Percentiles rank a stretch among this genome's conserved stretches.
phyloP scores from a whole-genome alignment of 2,797 vertebrate genomes.

The Liasis olivaceus region DNA sequence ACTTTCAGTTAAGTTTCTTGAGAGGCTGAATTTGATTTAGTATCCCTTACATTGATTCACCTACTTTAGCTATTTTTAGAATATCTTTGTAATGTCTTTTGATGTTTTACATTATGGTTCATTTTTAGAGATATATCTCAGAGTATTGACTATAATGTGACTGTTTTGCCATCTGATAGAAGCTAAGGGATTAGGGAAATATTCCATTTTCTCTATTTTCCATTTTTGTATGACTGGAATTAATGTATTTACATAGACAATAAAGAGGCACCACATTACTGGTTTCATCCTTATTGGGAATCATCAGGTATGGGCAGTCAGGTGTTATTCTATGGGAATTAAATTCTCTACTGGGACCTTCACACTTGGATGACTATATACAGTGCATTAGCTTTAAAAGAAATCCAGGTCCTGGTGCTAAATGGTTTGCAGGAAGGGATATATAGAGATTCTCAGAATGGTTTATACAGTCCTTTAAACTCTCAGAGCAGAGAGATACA shows the following conservation, averaged over 20 bases:
- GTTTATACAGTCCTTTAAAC: neutral
- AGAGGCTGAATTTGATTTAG: conserved; percentile 47
- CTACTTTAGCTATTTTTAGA: conserved; percentile 45
- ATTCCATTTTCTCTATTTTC: neutral
- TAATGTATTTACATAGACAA: conserved; percentile 26
- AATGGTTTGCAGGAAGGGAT: neutral
- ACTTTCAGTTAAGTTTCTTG: conserved; percentile 47
- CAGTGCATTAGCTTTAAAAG: neutral
- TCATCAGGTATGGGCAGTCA: neutral
- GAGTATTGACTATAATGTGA: conserved; percentile 33
- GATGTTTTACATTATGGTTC: conserved; percentile 33
- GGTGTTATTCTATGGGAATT: neutral
- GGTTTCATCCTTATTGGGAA: neutral
- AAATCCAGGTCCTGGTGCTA: neutral
- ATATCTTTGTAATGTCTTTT: conserved; percentile 31
- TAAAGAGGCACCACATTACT: conserved; percentile 14
- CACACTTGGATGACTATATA: neutral
- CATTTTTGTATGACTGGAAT: neutral
- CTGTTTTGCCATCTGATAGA: conserved; percentile 36
- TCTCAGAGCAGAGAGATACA: no score
- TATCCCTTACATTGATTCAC: conserved; percentile 56
- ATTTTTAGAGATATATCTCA: conserved; percentile 18
- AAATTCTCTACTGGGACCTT: neutral
- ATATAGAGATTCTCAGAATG: neutral
- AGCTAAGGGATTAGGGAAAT: conserved; percentile 34